phyloP scores from a whole-genome alignment of 2,888 invertebrate species.

The Hypena proboscidalis region DNA sequence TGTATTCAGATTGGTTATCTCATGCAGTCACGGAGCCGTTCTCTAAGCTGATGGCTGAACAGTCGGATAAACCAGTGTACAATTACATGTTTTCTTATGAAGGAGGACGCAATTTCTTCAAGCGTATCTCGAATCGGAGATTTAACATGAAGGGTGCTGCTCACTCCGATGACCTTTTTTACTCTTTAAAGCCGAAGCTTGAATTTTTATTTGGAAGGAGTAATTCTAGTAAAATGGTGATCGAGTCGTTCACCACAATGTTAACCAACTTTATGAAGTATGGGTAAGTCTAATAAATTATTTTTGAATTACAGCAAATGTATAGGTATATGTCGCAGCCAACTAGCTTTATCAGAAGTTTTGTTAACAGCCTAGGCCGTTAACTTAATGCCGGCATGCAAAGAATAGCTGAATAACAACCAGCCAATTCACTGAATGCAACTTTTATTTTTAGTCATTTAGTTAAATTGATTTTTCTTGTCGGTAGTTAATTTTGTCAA shows the following conservation, averaged over 20 bases:
- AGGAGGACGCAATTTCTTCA: constrained; percentile 69
- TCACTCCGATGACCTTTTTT: constrained; percentile 75
- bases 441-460: too few species aligned
- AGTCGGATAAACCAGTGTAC: constrained; percentile 63
- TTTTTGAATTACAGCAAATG: too few species aligned
- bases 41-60: constrained; percentile 54
- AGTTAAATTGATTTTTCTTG: too few species aligned
- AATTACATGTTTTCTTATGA: constrained; percentile 71
- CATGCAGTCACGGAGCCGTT: constrained; percentile 62
- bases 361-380: too few species aligned
- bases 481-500: too few species aligned
- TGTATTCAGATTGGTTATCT: constrained; percentile 72
- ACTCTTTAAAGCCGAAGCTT: constrained; percentile 71
- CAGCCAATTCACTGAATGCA: too few species aligned
- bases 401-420: too few species aligned
- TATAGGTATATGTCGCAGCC: too few species aligned
- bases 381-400: too few species aligned
- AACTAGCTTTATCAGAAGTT: too few species aligned
- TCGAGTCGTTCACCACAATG: constrained; percentile 67
- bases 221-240: constrained; percentile 54
- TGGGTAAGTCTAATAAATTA: constrained; percentile 35
- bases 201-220: constrained; percentile 56
- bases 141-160: constrained; percentile 54
- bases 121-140: constrained; percentile 49
- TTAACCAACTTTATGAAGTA: constrained; percentile 72